phyloP scores from a whole-genome alignment of 2,888 invertebrate species.

The Smittia aterrima region DNA sequence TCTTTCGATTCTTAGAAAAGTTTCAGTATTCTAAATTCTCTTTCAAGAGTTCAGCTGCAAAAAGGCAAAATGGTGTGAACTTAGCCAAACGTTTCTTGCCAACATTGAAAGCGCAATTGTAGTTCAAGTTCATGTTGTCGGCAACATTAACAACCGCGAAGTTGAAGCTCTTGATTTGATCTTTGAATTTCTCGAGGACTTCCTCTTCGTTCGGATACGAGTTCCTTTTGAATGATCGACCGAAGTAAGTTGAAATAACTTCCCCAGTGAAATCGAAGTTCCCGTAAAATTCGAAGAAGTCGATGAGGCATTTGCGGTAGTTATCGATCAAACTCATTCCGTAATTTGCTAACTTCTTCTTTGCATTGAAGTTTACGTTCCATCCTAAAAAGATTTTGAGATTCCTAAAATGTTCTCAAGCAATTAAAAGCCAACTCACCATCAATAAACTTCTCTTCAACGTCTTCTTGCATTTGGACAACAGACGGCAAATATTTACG shows the following conservation, averaged over 20 bases:
- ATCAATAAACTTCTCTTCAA: not conserved
- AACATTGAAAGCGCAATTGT: not conserved
- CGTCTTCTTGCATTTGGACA: not conserved
- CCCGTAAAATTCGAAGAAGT: not conserved
- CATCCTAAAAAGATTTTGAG: not conserved
- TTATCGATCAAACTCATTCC: not conserved
- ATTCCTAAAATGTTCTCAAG: not conserved
- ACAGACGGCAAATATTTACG: not conserved
- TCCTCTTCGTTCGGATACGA: not conserved
- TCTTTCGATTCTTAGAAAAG: too few species aligned
- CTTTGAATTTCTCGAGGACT: not conserved
- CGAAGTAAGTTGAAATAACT: not conserved
- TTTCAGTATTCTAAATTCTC: too few species aligned
- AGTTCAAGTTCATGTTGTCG: not conserved
- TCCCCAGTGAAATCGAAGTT: not conserved
- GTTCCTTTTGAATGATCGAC: not conserved
- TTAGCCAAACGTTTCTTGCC: not conserved
- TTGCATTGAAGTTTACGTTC: not conserved
- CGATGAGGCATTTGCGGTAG: not conserved
- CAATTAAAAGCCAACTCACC: too few species aligned
- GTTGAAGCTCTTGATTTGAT: not conserved
- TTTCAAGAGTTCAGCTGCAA: not conserved
- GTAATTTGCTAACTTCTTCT: not conserved
- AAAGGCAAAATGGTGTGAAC: not conserved
- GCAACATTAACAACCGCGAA: not conserved